phyloP scores from a whole-genome alignment of 2,113 vertebrate genomes.

The Xiphias gladius region DNA sequence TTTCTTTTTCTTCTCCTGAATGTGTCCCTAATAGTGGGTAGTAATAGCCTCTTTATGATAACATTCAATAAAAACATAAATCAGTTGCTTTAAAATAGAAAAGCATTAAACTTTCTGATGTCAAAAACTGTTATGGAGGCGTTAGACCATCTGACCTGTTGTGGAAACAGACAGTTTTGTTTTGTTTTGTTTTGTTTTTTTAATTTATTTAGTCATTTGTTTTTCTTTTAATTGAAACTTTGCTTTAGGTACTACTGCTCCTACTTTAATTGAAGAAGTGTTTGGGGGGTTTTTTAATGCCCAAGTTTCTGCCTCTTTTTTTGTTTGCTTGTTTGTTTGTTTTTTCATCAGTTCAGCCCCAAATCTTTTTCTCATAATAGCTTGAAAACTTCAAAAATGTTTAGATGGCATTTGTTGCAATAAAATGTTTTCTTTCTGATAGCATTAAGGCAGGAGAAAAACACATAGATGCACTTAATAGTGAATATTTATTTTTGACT shows the following conservation, averaged over 20 bases:
- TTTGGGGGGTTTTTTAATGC: too few species aligned
- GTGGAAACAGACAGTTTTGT: too few species aligned
- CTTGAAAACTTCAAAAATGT: constrained; percentile 9
- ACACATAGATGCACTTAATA: neutral
- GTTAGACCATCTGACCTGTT: neutral
- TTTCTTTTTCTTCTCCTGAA: neutral
- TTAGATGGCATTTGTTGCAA: neutral
- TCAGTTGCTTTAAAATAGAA: neutral
- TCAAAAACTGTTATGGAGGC: neutral
- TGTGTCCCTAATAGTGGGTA: neutral
- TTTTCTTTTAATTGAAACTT: neutral
- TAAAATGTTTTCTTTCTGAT: neutral
- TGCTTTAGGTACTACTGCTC: too few species aligned
- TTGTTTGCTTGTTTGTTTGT: neutral
- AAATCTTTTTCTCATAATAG: neutral
- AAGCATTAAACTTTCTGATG: neutral
- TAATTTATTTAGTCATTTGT: neutral
- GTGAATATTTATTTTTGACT: constrained; percentile 22
- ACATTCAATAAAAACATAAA: neutral
- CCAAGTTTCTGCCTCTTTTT: constrained; percentile 14
- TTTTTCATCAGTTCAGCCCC: neutral
- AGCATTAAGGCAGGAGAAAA: neutral
- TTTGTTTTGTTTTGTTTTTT: neutral
- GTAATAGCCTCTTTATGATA: neutral
- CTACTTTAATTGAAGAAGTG: neutral